Base-by-base conservation (phyloP, 2,113 vertebrate genomes). In the Lucifuga dentata region DNA sequence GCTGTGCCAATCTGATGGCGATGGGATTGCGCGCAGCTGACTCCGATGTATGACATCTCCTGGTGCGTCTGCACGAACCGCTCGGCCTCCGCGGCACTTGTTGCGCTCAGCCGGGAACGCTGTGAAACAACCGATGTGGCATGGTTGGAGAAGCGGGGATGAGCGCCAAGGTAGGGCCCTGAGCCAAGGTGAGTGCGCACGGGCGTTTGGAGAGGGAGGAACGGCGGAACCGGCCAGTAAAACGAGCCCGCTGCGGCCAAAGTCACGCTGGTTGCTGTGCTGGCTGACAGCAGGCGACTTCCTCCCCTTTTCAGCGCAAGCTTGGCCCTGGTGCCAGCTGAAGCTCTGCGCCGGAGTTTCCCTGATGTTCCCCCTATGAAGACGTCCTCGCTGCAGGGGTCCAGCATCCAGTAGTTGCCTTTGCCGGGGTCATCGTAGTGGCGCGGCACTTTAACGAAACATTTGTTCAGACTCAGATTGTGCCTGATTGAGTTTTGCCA, bases 401-500 rank as follows among this genome's bases (percentile, higher is more conserved):
- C 93, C 67, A 94, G 81, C 92, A 92, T 93, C 93, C 93, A 94
- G 83, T 94, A 94, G 80, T 91, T 94, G 12, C 93, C 93, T 49
- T 94, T 94, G 0, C 93, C 93, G 0, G 93, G 93, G 56, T 94
- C 92, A 0, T 94, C 90, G 1, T 93, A 93, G 74, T 92, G 93
- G n/a, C 93, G 90, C 17, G 93, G 93, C 19, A 94, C 92, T 56
- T 94, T 94, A 7, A 94, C 89, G 23, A 94, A 94, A 55, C 93
- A 94, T 75, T 94, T 94, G 59, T 94, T 94, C 16, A 94, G 87
- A 58, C 93, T 94, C 46, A 94, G 48, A 67, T 94, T 94, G 84
- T 94, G 93, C 3, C 93, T 84, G 84, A 94, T 93, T 12, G 93
- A 94, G 63, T 94, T 94, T 55, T 94, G 93, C 93, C 93, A 94